Evolutionary conservation across 2,113 vertebrate genomes (phyloP), one percentile per base, ranked within the genome.

Genomic region (Girardinichthys multiradiatus): DNA sequence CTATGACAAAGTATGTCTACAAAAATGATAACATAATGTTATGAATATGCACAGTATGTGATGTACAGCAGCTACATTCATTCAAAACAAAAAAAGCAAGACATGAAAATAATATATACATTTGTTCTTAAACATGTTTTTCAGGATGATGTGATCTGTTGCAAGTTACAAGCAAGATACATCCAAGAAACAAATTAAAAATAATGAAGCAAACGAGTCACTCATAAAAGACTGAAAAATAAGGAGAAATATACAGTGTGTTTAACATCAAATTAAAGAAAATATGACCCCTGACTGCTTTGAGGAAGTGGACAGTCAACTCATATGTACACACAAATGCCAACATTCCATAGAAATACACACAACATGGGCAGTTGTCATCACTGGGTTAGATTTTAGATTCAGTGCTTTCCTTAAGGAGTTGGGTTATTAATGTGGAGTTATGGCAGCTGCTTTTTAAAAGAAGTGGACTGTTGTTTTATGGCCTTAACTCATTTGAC

Each of bases 401-500:
- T 85, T 91, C 85, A 90, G 90, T 90, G 91, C 83, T 90, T 86
- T 92, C 88, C 90, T 90, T 81, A 87, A 88, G 70, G 71, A 87
- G 82, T 66, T 71, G 81, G 82, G 61, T 68, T 83, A 79, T 83
- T 84, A 87, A 86, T 81, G 80, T 59, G 62, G 68, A 84, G 60
- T 86, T 63, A 83, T 82, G 79, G 82, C 45, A 61, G 76, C 72
- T 83, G 82, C 69, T 62, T 27, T 64, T 42, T 71, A 76, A 79
- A 54, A 73, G 70, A 83, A 68, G 83, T 66, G 82, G 74, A 87
- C 61, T 86, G 83, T 87, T 80, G 42, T 88, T 90, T 88, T 86
- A 83, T 72, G 80, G 87, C 81, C 82, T 86, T 85, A 92, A 88
- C 91, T 95, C 91, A 95, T 94, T 94, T 95, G 68, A 95, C 98